Evolutionary conservation across 2,797 vertebrate genomes (phyloP).

Genomic region (Eulemur albifrons): DNA sequence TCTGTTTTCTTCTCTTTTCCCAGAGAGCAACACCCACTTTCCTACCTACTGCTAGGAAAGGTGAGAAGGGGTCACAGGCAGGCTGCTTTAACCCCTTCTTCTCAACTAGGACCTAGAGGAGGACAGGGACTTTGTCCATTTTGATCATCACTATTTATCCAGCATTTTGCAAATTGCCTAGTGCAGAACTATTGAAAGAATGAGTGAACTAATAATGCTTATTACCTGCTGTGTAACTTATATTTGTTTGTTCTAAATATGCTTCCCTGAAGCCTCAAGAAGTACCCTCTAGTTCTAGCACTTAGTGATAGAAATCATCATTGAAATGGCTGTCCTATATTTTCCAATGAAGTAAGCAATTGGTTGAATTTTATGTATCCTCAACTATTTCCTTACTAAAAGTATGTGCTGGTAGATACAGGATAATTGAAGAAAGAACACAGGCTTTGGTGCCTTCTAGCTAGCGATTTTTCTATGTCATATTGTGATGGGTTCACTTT

Average conservation of each 20-base stretch:
- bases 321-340: neutral
- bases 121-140: neutral
- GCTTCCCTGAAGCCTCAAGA: neutral
- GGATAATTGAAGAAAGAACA: neutral
- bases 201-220: neutral
- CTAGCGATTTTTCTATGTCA: neutral
- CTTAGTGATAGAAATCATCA: neutral
- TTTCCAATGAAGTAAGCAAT: conserved; percentile 7
- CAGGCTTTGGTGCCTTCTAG: neutral
- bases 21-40: neutral
- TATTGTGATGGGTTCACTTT: neutral
- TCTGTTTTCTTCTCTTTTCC: neutral
- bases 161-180: neutral
- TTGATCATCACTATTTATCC: neutral
- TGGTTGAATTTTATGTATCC: neutral
- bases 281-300: neutral
- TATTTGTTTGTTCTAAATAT: neutral
- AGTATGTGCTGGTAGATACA: neutral
- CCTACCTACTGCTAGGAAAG: neutral
- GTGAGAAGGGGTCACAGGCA: neutral
- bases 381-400: neutral
- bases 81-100: neutral
- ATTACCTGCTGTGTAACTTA: neutral
- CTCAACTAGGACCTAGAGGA: neutral
- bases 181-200: neutral